Evolutionary conservation across 2,797 vertebrate species (phyloP).

Genomic region (Octomys mimax): DNA sequence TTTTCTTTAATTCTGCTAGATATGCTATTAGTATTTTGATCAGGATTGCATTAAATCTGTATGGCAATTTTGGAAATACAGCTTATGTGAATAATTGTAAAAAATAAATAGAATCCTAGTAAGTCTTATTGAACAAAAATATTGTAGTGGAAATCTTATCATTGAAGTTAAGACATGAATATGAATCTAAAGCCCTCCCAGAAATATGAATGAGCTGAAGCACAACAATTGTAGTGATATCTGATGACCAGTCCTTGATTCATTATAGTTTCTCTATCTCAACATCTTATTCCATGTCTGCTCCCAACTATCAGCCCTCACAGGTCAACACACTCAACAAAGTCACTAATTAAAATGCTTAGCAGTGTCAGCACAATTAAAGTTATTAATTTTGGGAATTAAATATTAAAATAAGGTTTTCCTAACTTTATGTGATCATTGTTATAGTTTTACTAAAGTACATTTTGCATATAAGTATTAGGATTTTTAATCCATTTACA

Average conservation of each 20-base stretch:
- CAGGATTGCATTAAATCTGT: no score
- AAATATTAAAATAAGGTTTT: not conserved
- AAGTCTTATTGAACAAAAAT: not conserved
- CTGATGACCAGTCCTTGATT: not conserved
- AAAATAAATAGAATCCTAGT: not conserved
- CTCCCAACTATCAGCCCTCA: not conserved
- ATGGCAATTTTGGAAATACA: no score
- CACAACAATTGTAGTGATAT: not conserved
- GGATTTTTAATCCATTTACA: not conserved
- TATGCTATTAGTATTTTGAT: no score
- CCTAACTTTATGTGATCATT: not conserved
- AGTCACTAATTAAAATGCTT: not conserved
- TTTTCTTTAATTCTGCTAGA: no score
- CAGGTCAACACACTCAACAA: not conserved
- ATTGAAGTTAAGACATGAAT: not conserved
- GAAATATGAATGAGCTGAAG: not conserved
- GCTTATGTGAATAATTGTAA: not conserved
- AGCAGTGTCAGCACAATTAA: not conserved
- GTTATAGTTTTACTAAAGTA: not conserved
- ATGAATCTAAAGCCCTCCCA: not conserved
- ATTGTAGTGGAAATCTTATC: not conserved
- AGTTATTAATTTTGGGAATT: not conserved
- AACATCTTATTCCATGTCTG: not conserved
- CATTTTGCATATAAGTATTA: not conserved
- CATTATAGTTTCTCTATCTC: not conserved